Base-by-base conservation (phyloP, 2,797 vertebrate genomes). In the Setipinna tenuifilis region DNA sequence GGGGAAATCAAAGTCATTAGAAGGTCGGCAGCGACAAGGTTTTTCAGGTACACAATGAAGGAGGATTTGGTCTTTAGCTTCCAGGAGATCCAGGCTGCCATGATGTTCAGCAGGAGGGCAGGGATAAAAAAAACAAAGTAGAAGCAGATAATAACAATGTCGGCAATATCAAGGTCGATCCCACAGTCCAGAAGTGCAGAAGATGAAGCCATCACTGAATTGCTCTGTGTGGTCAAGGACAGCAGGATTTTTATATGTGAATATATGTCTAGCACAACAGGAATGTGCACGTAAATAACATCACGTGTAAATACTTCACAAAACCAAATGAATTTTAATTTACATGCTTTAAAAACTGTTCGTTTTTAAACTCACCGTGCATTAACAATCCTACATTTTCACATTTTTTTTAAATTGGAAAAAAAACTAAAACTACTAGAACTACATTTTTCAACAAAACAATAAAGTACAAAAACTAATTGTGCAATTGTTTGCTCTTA, bases 21-120 rank as follows among this genome's bases (percentile, higher is more conserved):
- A 0, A 97, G 91, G 88, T 98, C 97, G 6, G 97, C 96, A 0
- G 93, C 96, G 0, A 97, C 94, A 0, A 98, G 96, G 89, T 98
- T 97, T 91, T 98, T 98, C 85, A 98, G 95, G 90, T 97, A 98
- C 65, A 98, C 96, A n/a, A 97, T 95, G 14, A 98, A 98, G 65
- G 96, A 97, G 0, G 96, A 96, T 86, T 95, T 97, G 82, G 96
- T 96, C 57, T 94, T 93, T 54, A 98, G 96, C 89, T 97, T 96
- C 91, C 97, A 94, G 59, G 97, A 97, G 87, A 98, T 96, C 97
- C 96, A 98, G 23, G 96, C 95, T 0, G 97, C 97, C 0, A 96
- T 93, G 0, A 98, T 98, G 14, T 98, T 94, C 68, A 75, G 28
- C 31, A 75, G 68, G 11, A 75, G 68, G 0, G 28, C 68, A 17